Percentiles rank a stretch among this genome's conserved stretches.
These are phyloP conservation scores for Picus viridis DNA, from an alignment of 2,797 vertebrate genomes.

Conservation along the genomic window DNA sequence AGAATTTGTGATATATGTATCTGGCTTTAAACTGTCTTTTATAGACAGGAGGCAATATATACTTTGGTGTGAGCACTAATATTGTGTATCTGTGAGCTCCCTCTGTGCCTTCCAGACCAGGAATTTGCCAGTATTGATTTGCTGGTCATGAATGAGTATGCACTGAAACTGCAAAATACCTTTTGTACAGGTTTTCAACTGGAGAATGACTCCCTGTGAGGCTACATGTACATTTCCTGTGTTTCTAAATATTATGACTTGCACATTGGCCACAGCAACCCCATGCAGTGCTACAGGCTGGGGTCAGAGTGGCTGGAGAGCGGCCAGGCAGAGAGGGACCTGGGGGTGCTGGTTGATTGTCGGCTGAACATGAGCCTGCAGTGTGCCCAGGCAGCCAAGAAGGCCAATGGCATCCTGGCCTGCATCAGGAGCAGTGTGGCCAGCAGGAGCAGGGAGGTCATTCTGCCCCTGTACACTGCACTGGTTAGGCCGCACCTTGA, in stretches of 20 bases:
- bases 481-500: too few species aligned
- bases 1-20: neutral
- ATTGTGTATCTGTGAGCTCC: neutral
- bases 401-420: too few species aligned
- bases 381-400: too few species aligned
- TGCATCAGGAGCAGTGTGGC: too few species aligned
- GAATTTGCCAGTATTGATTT: neutral
- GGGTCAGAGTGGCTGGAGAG: too few species aligned
- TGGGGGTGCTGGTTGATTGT: too few species aligned
- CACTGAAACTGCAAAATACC: neutral
- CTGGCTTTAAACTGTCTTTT: neutral
- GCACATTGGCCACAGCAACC: too few species aligned
- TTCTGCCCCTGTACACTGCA: too few species aligned
- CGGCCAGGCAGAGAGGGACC: too few species aligned
- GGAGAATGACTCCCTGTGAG: neutral
- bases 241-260: neutral
- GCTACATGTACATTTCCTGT: rapidly evolving
- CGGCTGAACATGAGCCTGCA: too few species aligned
- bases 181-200: neutral
- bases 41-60: neutral
- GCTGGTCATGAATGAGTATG: neutral
- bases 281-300: too few species aligned
- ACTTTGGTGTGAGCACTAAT: neutral
- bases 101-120: neutral
- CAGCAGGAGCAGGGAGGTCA: too few species aligned